phyloP scores from a whole-genome alignment of 1,140 invertebrate species.

The Microplitis demolitor region DNA sequence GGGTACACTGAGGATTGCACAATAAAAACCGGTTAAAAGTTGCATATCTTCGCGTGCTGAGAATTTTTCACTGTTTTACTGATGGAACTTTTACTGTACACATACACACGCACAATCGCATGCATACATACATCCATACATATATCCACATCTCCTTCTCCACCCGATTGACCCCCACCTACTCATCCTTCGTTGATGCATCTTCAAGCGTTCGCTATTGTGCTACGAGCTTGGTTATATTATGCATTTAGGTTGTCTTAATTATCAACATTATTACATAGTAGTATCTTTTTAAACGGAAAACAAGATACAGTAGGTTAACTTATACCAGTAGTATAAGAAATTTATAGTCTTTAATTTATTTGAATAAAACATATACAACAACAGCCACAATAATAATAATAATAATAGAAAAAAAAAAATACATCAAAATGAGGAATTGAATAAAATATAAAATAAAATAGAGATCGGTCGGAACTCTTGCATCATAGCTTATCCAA shows the following conservation, averaged over 20 bases:
- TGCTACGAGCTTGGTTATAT: slow-evolving; percentile 19
- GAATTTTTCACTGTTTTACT: slow-evolving; percentile 18
- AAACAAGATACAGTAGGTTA: neutral
- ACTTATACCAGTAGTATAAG: neutral
- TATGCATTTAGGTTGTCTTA: slow-evolving; percentile 34
- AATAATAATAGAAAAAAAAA: neutral
- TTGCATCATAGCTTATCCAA: slow-evolving; percentile 16
- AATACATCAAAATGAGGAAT: neutral
- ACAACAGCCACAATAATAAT: neutral
- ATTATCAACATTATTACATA: slow-evolving; percentile 31
- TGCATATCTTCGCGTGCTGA: slow-evolving; percentile 11
- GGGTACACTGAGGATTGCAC: neutral
- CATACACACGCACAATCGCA: too few species aligned
- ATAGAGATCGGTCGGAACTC: neutral
- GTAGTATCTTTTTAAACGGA: slow-evolving; percentile 20
- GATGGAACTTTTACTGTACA: slow-evolving; percentile 3
- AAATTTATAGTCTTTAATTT: too few species aligned
- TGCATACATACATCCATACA: too few species aligned
- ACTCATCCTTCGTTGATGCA: neutral
- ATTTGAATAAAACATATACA: too few species aligned
- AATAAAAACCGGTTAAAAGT: slow-evolving; percentile 29
- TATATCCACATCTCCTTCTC: too few species aligned
- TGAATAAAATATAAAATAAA: slow-evolving; percentile 5
- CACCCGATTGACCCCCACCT: neutral
- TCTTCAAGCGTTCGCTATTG: slow-evolving; percentile 13